Evolutionary conservation across 2,113 vertebrate genomes (phyloP), one percentile per base, ranked within the genome.

Genomic region (Lontra canadensis): DNA sequence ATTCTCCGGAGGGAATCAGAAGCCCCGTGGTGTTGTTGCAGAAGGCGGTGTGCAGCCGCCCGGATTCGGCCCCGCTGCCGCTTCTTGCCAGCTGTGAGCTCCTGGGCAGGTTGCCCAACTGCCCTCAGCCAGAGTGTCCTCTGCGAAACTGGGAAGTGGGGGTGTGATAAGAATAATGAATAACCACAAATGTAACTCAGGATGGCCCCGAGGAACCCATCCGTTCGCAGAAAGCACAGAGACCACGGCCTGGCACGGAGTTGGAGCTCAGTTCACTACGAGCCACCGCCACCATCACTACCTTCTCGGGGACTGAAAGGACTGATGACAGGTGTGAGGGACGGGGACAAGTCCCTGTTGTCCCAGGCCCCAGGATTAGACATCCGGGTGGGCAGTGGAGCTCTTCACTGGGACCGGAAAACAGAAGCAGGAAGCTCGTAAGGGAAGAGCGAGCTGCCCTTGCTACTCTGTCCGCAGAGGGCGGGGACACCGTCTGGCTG

Each of bases 21-120:
- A 31, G 31, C 42, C 6, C 29, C 0, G 3, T 1, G 1, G 17
- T 49, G 11, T 1, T 2, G 1, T 14, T 14, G 61, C 65, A 39
- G 57, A 26, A 63, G 89, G 4, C 3, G 34, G 63, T 34, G 31
- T 12, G 4, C 0, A 34, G 36, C 26, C 12, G 11, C 55, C 29
- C 20, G 42, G n/a, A 29, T 42, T 44, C 31, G 12, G 1, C 9
- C 29, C 12, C 14, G 8, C 42, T 59, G 25, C 80, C 1, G 13
- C 12, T 4, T 86, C 94, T 57, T n/a, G 49, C 26, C 7, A 21
- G 34, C 92, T 1, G 0, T 29, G 36, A 82, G 71, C 57, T 39
- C 63, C 55, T 8, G 3, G 20, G 23, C 13, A 3, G 17, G 21
- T n/a, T 17, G 1, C 59, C 12, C 44, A 26, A 7, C 36, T 34